Evolutionary conservation across 1,140 invertebrate genomes (phyloP), one percentile per base, ranked within the genome.

Genomic region (Philopotamus ludificatus): DNA sequence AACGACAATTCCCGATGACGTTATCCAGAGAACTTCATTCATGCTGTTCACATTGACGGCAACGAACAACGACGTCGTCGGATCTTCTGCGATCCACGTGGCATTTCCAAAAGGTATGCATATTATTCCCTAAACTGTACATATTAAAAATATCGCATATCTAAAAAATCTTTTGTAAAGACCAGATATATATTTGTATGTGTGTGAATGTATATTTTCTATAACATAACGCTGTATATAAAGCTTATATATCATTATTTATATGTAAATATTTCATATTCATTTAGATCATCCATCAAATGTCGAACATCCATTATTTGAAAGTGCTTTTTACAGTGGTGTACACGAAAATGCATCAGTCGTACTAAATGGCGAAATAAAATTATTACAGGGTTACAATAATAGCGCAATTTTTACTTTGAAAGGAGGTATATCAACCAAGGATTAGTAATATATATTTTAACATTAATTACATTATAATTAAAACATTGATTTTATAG

Each of bases 71-170:
- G 50, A 63, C 25, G 2, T 34, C 1, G 59, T 50, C 18, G 60
- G 21, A 42, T 28, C 42, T 20, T 44, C 65, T 8, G 41, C 60
- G 3, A 63, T 67, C 20, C 54, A 67, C 23, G 49, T 67, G 18
- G 20, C 16, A 3, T 21, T 58, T 51, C 42, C 65, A 2, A 67
- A 63, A 58, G 65, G 65, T 67, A 63, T 55, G 20, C 21, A 53
- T n/a, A n/a, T n/a, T n/a, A n/a, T 3, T 53, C n/a, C n/a, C 21
- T n/a, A 8, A 49, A 8, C 18, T 49, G 16, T 10, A 8, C 12
- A 12, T 34, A 7, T 34, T 34, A 34, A 34, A 34, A 7, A 12
- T 34, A 34, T 12, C 28, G 4, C 12, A 34, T 15, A 53, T 21
- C 50, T 12, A 22, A 22, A 3, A 23, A 53, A 53, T 23, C 3